phyloP scores from a whole-genome alignment of 1,140 invertebrate genomes.

The Drosophila mojavensis region DNA sequence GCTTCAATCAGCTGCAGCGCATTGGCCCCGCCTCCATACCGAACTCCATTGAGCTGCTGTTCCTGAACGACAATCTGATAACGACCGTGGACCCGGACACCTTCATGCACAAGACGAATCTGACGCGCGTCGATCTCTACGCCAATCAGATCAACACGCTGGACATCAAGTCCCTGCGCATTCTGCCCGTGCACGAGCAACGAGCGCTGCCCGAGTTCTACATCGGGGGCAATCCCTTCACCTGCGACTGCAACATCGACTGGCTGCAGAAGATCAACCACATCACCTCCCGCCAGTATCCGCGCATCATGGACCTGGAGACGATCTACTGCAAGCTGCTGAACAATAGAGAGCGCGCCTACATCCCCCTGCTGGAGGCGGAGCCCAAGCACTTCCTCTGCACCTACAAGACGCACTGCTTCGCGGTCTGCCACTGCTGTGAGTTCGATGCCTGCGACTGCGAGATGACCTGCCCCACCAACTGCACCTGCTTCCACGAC shows the following conservation, averaged over 20 bases:
- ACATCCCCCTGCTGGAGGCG: slow-evolving; percentile 92
- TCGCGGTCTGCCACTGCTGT: slow-evolving; percentile 96
- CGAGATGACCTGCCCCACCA: slow-evolving; percentile 96
- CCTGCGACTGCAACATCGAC: slow-evolving; percentile 94
- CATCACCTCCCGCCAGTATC: slow-evolving; percentile 91
- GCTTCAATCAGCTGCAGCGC: slow-evolving; percentile 91
- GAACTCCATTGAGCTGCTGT: slow-evolving; percentile 90
- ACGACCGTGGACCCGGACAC: slow-evolving; percentile 91
- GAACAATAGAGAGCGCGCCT: slow-evolving; percentile 92
- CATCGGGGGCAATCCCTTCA: slow-evolving; percentile 94
- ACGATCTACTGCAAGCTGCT: slow-evolving; percentile 95
- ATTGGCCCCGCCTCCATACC: slow-evolving; percentile 89
- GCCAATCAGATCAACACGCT: slow-evolving; percentile 93
- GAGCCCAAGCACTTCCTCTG: slow-evolving; percentile 95
- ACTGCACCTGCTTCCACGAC: slow-evolving; percentile 97
- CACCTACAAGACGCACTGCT: slow-evolving; percentile 96
- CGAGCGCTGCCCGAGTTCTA: slow-evolving; percentile 92
- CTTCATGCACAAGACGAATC: slow-evolving; percentile 92
- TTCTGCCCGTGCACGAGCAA: slow-evolving; percentile 89
- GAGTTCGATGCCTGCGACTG: slow-evolving; percentile 98
- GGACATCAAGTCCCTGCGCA: slow-evolving; percentile 91
- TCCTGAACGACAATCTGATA: slow-evolving; percentile 93
- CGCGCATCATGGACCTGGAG: slow-evolving; percentile 95
- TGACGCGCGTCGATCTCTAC: slow-evolving; percentile 93
- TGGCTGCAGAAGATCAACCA: slow-evolving; percentile 94